These are phyloP conservation scores for Baryphthengus martii DNA, from an alignment of 2,113 vertebrate genomes.

Conservation along the genomic window DNA sequence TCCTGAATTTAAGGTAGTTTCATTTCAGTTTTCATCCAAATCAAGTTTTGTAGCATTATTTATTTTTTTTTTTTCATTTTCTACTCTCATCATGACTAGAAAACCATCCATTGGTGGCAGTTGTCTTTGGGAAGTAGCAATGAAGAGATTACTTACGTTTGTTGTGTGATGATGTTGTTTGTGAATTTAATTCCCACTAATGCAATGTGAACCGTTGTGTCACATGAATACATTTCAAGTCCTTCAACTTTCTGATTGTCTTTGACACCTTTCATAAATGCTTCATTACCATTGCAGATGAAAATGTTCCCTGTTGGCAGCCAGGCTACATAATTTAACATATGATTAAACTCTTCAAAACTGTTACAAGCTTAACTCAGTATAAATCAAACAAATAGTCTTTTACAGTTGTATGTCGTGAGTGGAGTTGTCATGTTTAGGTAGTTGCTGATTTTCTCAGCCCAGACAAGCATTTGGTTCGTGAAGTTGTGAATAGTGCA, in stretches of 20 bases:
- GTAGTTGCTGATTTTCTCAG: not conserved
- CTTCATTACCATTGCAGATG: conserved; percentile 53
- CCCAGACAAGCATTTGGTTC: not conserved
- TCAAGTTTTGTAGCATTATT: not conserved
- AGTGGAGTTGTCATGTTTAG: not conserved
- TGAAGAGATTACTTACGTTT: not conserved
- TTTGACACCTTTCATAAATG: conserved; percentile 38
- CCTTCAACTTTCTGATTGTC: conserved; percentile 47
- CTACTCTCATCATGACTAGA: not conserved
- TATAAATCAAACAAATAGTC: conserved; percentile 1
- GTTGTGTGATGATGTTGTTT: not conserved
- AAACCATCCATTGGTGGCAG: not conserved
- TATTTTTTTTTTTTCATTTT: not conserved
- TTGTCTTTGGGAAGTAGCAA: not conserved
- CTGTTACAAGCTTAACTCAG: not conserved
- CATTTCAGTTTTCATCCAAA: not conserved
- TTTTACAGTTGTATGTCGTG: not conserved
- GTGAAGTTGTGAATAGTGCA: not conserved
- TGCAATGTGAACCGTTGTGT: not conserved
- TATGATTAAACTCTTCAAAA: conserved; percentile 25
- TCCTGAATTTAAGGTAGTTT: not conserved
- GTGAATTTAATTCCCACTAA: not conserved
- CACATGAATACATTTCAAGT: not conserved
- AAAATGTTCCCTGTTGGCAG: conserved; percentile 32
- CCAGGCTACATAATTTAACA: conserved; percentile 34